Evolutionary conservation across 1,140 invertebrate species (phyloP), one percentile per base, ranked within the genome.

Genomic region (Venturia canescens): DNA sequence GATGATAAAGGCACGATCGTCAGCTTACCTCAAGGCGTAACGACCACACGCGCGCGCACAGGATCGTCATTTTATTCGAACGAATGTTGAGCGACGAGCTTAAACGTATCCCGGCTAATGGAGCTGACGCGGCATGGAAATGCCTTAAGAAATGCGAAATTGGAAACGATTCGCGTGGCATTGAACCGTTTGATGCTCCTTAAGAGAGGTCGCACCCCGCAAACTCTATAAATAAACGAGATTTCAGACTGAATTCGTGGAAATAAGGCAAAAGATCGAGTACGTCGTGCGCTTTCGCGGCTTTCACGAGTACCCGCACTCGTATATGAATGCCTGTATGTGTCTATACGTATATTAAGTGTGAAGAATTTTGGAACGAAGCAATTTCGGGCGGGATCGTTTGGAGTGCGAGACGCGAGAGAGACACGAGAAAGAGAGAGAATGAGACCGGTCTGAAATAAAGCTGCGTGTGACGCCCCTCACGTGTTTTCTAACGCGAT

Each of bases 161-260:
- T 48, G 13, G 70, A 48, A 72, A 53, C 1, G 7, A 44, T 53
- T 53, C 50, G 18, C 50, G 16, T 53, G 50, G 50, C 50, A 53
- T 53, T 53, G 50, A 53, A 53, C 50, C 50, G 50, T 53, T 53
- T 53, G 50, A 53, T 53, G 50, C 50, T 53, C n/a, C 50, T n/a
- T 21, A 53, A 53, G 50, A 53, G n/a, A 53, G 50, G 16, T 53
- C 50, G 50, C 50, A 53, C 50, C 50, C 50, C 7, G 50, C 11
- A 57, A 53, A 31, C 6, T 63, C 72, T 76, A 76, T 76, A 76
- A 76, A 76, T 76, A 76, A 76, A 76, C 72, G 50, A 57, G 18
- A 74, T 76, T 69, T 76, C 72, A 76, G 72, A 76, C 72, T 34
- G 53, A 76, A 76, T 76, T 76, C 72, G 72, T 76, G 72, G 72